Conservation (phyloP, 2,797 vertebrate species). For the Etheostoma perlongum region DNA sequence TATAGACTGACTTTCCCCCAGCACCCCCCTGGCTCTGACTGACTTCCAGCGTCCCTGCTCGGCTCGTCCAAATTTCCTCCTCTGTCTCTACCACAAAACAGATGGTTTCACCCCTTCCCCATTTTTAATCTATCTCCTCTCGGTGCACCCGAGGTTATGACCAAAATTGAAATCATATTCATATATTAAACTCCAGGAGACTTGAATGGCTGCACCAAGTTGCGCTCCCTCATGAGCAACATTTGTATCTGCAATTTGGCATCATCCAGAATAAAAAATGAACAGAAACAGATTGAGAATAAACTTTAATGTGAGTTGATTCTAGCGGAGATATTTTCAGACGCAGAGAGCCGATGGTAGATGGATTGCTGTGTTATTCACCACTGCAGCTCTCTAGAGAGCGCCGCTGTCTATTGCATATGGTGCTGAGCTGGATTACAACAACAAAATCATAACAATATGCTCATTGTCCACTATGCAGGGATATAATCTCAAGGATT, state of each 20-base stretch:
- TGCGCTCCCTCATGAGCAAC: background rate
- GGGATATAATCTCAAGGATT: slow-evolving; percentile 82
- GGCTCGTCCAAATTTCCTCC: slow-evolving; percentile 55
- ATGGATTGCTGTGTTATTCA: slow-evolving; percentile 65
- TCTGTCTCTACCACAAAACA: slow-evolving; percentile 65
- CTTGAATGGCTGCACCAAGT: slow-evolving; percentile 11
- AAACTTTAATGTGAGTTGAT: slow-evolving; percentile 32
- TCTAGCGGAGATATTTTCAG: slow-evolving; percentile 53
- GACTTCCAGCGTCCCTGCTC: slow-evolving; percentile 24
- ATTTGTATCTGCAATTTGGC: slow-evolving; percentile 17
- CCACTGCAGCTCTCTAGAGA: slow-evolving; percentile 63
- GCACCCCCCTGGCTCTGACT: slow-evolving; percentile 6
- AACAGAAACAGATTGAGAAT: slow-evolving; percentile 19
- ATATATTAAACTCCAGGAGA: slow-evolving; percentile 41
- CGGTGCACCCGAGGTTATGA: slow-evolving; percentile 61
- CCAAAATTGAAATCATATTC: slow-evolving; percentile 61
- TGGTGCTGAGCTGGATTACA: slow-evolving; percentile 79
- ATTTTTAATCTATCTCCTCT: slow-evolving; percentile 61
- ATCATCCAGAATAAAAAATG: slow-evolving; percentile 4
- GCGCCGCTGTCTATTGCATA: slow-evolving; percentile 62
- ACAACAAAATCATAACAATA: slow-evolving; percentile 80
- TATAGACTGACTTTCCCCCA: background rate
- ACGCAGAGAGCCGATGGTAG: slow-evolving; percentile 44
- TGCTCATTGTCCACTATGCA: slow-evolving; percentile 78
- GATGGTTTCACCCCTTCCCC: slow-evolving; percentile 72